phyloP scores from a whole-genome alignment of 1,140 invertebrate species.

The Phymastichus coffea region DNA sequence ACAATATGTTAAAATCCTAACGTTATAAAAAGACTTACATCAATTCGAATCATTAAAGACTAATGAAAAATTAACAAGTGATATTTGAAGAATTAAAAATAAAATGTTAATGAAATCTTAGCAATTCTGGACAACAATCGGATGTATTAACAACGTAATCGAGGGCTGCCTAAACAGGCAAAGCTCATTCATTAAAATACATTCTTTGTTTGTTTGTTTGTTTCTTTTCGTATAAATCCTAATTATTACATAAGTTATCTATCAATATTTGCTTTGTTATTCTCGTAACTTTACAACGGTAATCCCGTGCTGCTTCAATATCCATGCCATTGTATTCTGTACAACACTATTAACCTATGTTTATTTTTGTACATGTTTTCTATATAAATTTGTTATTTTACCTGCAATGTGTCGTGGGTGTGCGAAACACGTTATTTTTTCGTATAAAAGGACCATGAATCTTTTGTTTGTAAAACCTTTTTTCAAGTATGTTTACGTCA shows the following conservation, averaged over 20 bases:
- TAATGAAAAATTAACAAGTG: no score
- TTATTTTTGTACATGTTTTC: conserved; percentile 40
- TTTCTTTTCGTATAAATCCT: conserved; percentile 27
- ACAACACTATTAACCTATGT: conserved; percentile 45
- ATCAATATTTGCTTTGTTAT: conserved; percentile 13
- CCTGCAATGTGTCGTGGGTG: neutral
- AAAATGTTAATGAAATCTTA: no score
- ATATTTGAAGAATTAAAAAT: no score
- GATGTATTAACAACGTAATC: conserved; percentile 44
- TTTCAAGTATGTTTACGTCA: no score
- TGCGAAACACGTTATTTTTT: neutral
- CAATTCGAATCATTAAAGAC: no score
- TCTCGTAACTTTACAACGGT: conserved; percentile 21
- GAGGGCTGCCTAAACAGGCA: conserved; percentile 39
- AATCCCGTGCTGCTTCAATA: conserved; percentile 12
- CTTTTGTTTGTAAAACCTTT: no score
- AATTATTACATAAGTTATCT: conserved; percentile 34
- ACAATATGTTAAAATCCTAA: no score
- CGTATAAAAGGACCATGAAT: neutral
- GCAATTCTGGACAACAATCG: conserved; percentile 31
- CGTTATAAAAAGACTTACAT: no score
- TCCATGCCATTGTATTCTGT: conserved; percentile 45
- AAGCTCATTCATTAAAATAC: conserved; percentile 53
- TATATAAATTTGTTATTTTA: conserved; percentile 6
- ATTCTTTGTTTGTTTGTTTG: conserved; percentile 33